These are phyloP conservation scores for Ceratina calcarata DNA, from an alignment of 1,140 invertebrate genomes.

Conservation along the genomic window DNA sequence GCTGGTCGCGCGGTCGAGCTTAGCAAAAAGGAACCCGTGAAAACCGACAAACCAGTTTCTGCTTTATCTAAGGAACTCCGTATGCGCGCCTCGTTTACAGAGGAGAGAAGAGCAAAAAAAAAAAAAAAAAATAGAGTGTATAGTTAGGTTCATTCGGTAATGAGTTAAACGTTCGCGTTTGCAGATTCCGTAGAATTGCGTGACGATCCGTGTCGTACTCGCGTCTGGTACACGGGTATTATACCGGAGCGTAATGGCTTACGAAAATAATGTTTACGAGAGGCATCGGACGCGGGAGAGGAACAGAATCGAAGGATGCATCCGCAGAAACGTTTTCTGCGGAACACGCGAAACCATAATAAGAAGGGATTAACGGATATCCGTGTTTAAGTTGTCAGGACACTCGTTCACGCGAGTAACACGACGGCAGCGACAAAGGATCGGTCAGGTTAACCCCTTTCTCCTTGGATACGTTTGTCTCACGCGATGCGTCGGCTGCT, in stretches of 20 bases:
- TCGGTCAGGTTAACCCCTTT: background rate
- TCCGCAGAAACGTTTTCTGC: slow-evolving; percentile 7
- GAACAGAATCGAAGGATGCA: background rate
- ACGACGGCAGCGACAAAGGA: slow-evolving; percentile 29
- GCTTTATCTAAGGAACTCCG: background rate
- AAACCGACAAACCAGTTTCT: slow-evolving; percentile 24
- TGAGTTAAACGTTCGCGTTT: slow-evolving; percentile 1
- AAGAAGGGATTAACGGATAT: slow-evolving; percentile 43
- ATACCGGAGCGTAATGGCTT: background rate
- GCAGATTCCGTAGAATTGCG: slow-evolving; percentile 12
- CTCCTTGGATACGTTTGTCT: background rate
- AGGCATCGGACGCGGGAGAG: background rate
- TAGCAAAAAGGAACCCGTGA: slow-evolving; percentile 15
- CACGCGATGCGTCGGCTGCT: slow-evolving; percentile 25
- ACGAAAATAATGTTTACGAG: slow-evolving; percentile 10
- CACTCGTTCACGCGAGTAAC: background rate
- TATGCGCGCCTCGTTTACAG: background rate
- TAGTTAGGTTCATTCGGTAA: slow-evolving; percentile 5
- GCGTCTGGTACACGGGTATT: no score
- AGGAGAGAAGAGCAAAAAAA: background rate
- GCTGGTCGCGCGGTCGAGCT: background rate
- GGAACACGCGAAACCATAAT: slow-evolving; percentile 35
- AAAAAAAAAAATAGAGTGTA: background rate
- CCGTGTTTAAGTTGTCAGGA: slow-evolving; percentile 28
- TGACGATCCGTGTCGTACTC: slow-evolving; percentile 5